Evolutionary conservation across 2,113 vertebrate species (phyloP), one percentile per base, ranked within the genome.

Genomic region (Lethenteron reissneri): DNA sequence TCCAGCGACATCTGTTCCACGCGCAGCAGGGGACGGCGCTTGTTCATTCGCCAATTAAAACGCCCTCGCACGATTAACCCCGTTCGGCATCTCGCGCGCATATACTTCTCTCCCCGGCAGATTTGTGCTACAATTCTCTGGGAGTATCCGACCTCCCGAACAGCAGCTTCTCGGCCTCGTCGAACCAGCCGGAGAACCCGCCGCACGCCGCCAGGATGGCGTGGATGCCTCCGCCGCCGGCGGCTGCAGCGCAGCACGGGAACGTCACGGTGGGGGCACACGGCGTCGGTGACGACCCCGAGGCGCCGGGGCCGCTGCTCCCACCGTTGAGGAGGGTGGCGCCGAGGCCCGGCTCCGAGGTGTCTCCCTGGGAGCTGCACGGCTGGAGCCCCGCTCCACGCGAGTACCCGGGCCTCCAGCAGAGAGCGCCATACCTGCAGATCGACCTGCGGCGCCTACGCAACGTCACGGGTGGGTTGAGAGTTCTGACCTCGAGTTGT

Each of bases 381-480:
- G 85, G 85, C 60, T 83, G 84, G 85, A 84, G 81, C 71, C 84
- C 84, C 17, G 74, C 77, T 2, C 80, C 82, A 0, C 79, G 80
- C 1, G 74, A 80, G 10, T 80, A 82, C 58, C 72, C 79, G 1
- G 79, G 79, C 21, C 77, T 80, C 9, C 78, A 79, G 2, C 69
- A 78, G 21, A 71, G 56, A 9, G 76, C 78, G 1, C 81, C 79
- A 3, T 81, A 78, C 25, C 79, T 82, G 19, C 82, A 90, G 76
- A 79, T 87, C 69, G 81, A 82, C 77, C 77, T 92, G 56, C 81
- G 83, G 57, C 71, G 14, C 73, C 75, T 77, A 2, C 75, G 77
- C 74, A 90, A 90, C 76, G 81, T 92, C 75, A 92, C 87, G 0
- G 88, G 89, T 78, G 78, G 78, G 64, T 41, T 41, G 41, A 41